Evolutionary conservation across 2,888 invertebrate genomes (phyloP), one percentile per base, ranked within the genome.

Genomic region (Acrobasis suavella): DNA sequence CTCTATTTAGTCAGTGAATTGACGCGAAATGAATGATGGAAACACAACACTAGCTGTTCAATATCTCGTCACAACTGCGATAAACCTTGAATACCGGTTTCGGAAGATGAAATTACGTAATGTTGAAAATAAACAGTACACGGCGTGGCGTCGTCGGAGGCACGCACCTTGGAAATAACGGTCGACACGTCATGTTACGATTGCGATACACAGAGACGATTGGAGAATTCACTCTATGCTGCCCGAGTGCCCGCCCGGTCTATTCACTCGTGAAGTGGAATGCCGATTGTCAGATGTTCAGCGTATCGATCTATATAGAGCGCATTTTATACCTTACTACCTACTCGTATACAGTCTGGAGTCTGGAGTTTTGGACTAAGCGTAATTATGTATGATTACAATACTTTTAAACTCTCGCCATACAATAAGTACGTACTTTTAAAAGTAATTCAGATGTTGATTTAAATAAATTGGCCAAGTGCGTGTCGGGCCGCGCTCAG

Each of bases 121-220:
- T 80, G 75, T 80, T 78, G 80, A 88, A 90, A 89, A 89, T 82
- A 89, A 87, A 88, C 85, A 84, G 78, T 73, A 69, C 68, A 72
- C 70, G 71, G 70, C 71, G 65, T 67, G 66, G 69, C 70, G 71
- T 69, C 71, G 65, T 67, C 67, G 69, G 67, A 68, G 65, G 65
- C 72, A 77, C 82, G 82, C 80, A 83, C 85, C 86, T 87, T 80
- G 74, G 72, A 71, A 71, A 72, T 76, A 77, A 77, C 76, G 69
- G 73, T 67, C 70, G 73, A 65, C 73, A 76, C 74, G 78, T 75
- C 74, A 76, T 71, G 14, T 56, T 56, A 68, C 68, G 64, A 71
- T 71, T 56, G 68, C 68, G 64, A 71, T 71, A 72, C 80, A 81
- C 78, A 74, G 74, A 73, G 70, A 71, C 77, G 67, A 72, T 72